Percentiles rank a stretch among this genome's conserved stretches.
phyloP scores from a whole-genome alignment of 2,888 invertebrate genomes.

The Pyralis farinalis region DNA sequence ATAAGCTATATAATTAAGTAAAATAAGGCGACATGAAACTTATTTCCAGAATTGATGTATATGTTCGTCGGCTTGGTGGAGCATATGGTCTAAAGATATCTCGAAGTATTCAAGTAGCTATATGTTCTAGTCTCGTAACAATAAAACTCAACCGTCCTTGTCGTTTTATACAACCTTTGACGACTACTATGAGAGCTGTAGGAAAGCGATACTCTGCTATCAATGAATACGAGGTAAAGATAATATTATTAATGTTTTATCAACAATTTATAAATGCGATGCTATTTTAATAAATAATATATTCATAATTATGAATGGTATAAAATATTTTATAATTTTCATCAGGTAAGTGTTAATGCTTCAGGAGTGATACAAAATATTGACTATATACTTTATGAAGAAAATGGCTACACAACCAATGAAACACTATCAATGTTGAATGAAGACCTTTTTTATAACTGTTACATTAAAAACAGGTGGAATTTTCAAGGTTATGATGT shows the following conservation, averaged over 20 bases:
- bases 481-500: slow-evolving; percentile 39
- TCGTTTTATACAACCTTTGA: slow-evolving; percentile 82
- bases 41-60: slow-evolving; percentile 82
- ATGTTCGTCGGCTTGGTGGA: slow-evolving; percentile 54
- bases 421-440: slow-evolving; percentile 52
- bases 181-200: slow-evolving; percentile 81
- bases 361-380: slow-evolving; percentile 83
- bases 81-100: slow-evolving; percentile 88
- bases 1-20: no score
- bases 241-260: neutral
- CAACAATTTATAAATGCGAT: no score
- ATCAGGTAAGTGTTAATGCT: slow-evolving; percentile 66
- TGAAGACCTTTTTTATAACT: slow-evolving; percentile 31
- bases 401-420: slow-evolving; percentile 69
- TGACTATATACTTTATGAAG: slow-evolving; percentile 64
- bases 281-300: no score
- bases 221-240: slow-evolving; percentile 69
- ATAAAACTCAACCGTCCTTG: slow-evolving; percentile 82
- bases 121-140: slow-evolving; percentile 83
- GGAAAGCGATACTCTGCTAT: slow-evolving; percentile 78
- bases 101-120: slow-evolving; percentile 75
- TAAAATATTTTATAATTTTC: neutral
- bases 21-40: no score
- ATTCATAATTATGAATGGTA: no score
- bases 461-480: slow-evolving; percentile 73